Percentiles rank a stretch among this genome's conserved stretches.
Conservation (phyloP, 2,888 invertebrate genomes). For the Drosophila robusta region DNA sequence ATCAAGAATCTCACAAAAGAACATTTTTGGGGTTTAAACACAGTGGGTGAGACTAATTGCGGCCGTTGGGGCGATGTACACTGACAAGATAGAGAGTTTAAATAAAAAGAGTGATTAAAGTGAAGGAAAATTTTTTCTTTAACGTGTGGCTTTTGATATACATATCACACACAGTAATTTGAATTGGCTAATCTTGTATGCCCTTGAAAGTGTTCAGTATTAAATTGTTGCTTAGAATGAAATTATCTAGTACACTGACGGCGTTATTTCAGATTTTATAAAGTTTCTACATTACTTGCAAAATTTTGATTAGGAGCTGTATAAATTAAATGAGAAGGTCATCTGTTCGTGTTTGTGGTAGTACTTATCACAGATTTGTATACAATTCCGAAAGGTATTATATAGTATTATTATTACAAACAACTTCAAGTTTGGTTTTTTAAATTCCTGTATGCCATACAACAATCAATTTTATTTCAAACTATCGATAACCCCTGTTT, state of each 20-base stretch:
- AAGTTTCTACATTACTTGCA: too few relatives aligned
- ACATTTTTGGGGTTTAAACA: conserved; percentile 24
- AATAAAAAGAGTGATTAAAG: conserved; percentile 6
- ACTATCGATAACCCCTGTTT: too few relatives aligned
- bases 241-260: background rate
- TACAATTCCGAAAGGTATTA: too few relatives aligned
- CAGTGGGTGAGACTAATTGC: background rate
- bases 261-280: too few relatives aligned
- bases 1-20: conserved; percentile 25
- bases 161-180: background rate
- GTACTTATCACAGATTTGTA: too few relatives aligned
- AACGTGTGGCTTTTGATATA: background rate
- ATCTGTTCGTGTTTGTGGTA: too few relatives aligned
- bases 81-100: background rate
- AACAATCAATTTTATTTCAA: too few relatives aligned
- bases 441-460: too few relatives aligned
- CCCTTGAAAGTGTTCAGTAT: background rate
- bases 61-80: background rate
- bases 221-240: background rate
- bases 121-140: background rate
- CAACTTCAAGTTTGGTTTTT: too few relatives aligned
- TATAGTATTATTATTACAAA: too few relatives aligned
- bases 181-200: background rate
- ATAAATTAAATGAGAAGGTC: too few relatives aligned
- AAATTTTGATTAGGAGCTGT: too few relatives aligned